phyloP scores from a whole-genome alignment of 2,797 vertebrate species.

The Acrossocheilus fasciatus region DNA sequence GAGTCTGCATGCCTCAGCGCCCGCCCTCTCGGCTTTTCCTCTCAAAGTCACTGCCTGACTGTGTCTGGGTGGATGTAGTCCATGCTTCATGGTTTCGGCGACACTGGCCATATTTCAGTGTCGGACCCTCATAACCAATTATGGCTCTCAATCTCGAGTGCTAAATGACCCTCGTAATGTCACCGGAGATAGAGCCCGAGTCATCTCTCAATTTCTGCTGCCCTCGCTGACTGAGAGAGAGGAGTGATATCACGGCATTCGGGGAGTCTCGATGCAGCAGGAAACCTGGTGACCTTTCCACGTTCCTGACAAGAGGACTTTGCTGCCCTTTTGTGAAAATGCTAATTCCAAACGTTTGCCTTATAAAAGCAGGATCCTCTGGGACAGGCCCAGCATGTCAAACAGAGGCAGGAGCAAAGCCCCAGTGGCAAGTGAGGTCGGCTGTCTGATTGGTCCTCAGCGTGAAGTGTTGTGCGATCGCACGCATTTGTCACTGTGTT shows the following conservation, averaged over 20 bases:
- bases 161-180: constrained; percentile 81
- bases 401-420: constrained; percentile 63
- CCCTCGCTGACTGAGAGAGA: constrained; percentile 64
- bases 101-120: constrained; percentile 54
- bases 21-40: neutral
- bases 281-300: constrained; percentile 82
- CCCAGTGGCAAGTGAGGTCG: constrained; percentile 62
- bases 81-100: constrained; percentile 34
- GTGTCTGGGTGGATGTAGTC: constrained; percentile 30
- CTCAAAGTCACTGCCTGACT: constrained; percentile 14
- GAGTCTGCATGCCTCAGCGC: constrained; percentile 37
- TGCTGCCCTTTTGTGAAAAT: constrained; percentile 80
- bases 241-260: constrained; percentile 25
- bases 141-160: constrained; percentile 67
- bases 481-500: neutral
- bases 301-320: constrained; percentile 77
- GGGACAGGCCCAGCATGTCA: constrained; percentile 67
- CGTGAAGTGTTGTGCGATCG: constrained; percentile 5
- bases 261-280: constrained; percentile 71
- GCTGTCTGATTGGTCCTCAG: constrained; percentile 21
- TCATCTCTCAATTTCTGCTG: constrained; percentile 76
- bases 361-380: constrained; percentile 71
- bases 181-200: constrained; percentile 69
- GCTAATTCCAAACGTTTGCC: constrained; percentile 74
- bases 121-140: constrained; percentile 56